Conservation (phyloP, 1,140 invertebrate genomes). For the Ceratina japonica region DNA sequence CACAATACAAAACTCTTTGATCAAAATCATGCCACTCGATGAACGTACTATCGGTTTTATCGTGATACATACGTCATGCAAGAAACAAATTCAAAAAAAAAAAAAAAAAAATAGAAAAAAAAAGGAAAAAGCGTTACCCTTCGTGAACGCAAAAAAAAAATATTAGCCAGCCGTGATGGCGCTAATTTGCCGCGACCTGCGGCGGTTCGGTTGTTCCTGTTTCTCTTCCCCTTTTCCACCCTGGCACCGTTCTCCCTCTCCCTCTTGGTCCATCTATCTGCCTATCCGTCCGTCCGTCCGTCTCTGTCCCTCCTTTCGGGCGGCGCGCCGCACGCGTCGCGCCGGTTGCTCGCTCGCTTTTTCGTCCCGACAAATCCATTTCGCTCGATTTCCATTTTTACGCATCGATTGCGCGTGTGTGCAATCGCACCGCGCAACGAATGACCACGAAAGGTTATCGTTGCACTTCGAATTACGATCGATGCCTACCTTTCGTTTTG, state of each 20-base stretch:
- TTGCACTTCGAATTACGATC: conserved; percentile 72
- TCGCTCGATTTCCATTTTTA: conserved; percentile 76
- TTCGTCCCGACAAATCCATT: conserved; percentile 68
- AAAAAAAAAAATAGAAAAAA: conserved; percentile 11
- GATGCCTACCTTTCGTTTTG: conserved; percentile 60
- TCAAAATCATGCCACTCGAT: conserved; percentile 46
- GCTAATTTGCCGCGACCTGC: conserved; percentile 66
- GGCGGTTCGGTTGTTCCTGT: conserved; percentile 37
- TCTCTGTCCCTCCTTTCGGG: conserved; percentile 24
- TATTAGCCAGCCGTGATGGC: conserved; percentile 62
- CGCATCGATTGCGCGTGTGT: conserved; percentile 67
- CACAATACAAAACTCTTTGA: conserved; percentile 46
- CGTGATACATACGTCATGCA: conserved; percentile 41
- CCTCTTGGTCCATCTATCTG: conserved; percentile 26
- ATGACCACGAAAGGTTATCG: conserved; percentile 71
- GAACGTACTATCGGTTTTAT: conserved; percentile 48
- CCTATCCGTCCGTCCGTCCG: conserved; percentile 19
- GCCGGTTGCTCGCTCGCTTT: conserved; percentile 39
- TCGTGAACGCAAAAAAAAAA: conserved; percentile 54
- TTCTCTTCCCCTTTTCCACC: conserved; percentile 29
- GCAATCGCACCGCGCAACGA: conserved; percentile 60
- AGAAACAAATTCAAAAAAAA: conserved; percentile 31
- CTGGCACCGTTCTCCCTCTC: conserved; percentile 30
- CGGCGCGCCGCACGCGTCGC: background rate
- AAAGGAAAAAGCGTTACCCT: conserved; percentile 36